Conservation (phyloP, 1,140 invertebrate genomes). For the Megathymus violae region DNA sequence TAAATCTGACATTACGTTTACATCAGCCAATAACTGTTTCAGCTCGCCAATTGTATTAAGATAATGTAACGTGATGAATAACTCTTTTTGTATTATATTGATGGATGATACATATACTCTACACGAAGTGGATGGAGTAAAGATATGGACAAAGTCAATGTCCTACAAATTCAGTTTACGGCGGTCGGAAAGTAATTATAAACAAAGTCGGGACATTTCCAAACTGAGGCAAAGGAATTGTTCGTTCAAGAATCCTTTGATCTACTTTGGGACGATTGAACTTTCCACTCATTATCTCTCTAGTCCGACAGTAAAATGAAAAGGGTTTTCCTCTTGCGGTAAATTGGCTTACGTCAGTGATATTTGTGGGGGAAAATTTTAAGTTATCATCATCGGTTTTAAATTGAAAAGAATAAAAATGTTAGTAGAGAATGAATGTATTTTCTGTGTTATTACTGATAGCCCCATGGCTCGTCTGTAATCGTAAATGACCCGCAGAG, state of each 20-base stretch:
- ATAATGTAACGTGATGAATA: no score
- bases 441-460: no score
- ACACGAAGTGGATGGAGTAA: background rate
- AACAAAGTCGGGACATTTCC: conserved; percentile 26
- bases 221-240: conserved; percentile 26
- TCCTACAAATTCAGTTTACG: background rate
- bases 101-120: no score
- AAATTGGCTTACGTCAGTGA: conserved; percentile 2
- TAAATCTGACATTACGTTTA: no score
- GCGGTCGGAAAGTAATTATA: conserved; percentile 17
- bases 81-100: no score
- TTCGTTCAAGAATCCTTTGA: conserved; percentile 31
- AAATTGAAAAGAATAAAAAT: no score
- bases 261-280: conserved; percentile 16
- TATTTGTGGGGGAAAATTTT: conserved; percentile 2
- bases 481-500: no score
- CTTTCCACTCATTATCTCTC: conserved; percentile 22
- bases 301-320: conserved; percentile 15
- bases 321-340: conserved; percentile 2
- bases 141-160: conserved; percentile 12
- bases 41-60: no score
- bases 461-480: no score
- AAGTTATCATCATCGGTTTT: no score
- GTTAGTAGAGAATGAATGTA: no score
- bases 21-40: no score